Percentiles rank a stretch among this genome's conserved stretches.
phyloP scores from a whole-genome alignment of 2,113 vertebrate genomes.

The Butastur rufipennis region DNA sequence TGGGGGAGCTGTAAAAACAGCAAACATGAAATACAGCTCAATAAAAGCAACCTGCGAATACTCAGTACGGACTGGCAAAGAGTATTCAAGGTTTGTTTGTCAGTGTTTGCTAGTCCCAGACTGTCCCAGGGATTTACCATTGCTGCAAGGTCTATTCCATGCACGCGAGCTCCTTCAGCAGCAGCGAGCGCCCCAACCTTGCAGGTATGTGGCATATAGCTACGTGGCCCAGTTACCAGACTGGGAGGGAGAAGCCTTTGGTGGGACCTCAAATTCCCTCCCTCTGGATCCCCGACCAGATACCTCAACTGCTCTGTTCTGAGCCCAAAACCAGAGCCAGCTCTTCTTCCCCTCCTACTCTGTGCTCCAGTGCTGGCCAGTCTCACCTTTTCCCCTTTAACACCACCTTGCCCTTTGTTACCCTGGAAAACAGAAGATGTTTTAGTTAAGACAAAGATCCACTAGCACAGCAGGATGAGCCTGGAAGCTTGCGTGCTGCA shows the following conservation, averaged over 20 bases:
- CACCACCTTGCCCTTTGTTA: conserved; percentile 80
- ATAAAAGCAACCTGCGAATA: background rate
- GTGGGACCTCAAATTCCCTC: background rate
- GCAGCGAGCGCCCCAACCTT: background rate
- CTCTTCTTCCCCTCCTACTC: background rate
- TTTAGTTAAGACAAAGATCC: background rate
- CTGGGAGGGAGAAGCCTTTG: background rate
- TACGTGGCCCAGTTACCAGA: background rate
- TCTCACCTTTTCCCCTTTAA: conserved; percentile 81
- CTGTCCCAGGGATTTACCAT: too few species aligned
- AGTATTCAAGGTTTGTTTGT: background rate
- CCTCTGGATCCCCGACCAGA: background rate
- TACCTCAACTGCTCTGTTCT: background rate
- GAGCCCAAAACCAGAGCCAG: background rate
- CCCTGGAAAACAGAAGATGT: conserved; percentile 70
- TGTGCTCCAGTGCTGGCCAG: too few species aligned
- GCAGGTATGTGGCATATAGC: rapidly evolving
- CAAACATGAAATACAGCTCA: background rate
- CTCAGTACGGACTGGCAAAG: background rate
- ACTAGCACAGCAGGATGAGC: background rate
- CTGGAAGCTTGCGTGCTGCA: background rate
- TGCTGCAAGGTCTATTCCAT: background rate
- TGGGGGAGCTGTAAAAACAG: background rate
- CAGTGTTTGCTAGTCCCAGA: background rate
- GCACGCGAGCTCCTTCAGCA: background rate